Evolutionary conservation across 35 echinoderm and acorn worm species (phyloP).

Genomic region (Ophioderma brevispina): DNA sequence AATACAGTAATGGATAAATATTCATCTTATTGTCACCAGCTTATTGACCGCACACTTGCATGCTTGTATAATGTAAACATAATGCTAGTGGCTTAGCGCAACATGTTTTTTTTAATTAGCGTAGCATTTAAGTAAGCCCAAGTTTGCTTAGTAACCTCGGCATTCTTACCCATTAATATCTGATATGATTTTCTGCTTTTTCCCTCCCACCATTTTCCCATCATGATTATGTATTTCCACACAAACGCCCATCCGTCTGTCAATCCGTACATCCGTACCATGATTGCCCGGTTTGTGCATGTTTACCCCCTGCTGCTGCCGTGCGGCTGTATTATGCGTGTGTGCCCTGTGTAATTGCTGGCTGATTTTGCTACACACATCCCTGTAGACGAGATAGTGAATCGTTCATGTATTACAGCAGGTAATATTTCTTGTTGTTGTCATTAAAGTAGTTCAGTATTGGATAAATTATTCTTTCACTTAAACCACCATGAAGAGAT

Average conservation of each 20-base stretch:
- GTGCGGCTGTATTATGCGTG: neutral
- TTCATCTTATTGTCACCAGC: no score
- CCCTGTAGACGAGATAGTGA: neutral
- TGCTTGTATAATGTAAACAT: no score
- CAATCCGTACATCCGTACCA: neutral
- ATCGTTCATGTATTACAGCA: neutral
- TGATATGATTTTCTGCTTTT: neutral
- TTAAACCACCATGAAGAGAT: no score
- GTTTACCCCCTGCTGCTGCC: neutral
- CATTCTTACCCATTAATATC: neutral
- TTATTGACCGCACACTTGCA: no score
- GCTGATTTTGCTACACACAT: neutral
- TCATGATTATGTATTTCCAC: neutral
- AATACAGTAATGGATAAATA: no score
- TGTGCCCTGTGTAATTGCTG: neutral
- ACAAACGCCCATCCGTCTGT: neutral
- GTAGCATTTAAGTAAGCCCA: no score
- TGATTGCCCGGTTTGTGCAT: neutral
- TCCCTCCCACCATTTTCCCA: neutral
- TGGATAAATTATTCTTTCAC: no score
- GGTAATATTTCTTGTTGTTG: neutral
- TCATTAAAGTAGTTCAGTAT: no score
- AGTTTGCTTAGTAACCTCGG: no score
- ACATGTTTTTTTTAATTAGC: no score
- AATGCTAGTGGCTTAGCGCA: no score